These are phyloP conservation scores for Agrotis segetum DNA, from an alignment of 2,888 invertebrate species.

Conservation along the genomic window DNA sequence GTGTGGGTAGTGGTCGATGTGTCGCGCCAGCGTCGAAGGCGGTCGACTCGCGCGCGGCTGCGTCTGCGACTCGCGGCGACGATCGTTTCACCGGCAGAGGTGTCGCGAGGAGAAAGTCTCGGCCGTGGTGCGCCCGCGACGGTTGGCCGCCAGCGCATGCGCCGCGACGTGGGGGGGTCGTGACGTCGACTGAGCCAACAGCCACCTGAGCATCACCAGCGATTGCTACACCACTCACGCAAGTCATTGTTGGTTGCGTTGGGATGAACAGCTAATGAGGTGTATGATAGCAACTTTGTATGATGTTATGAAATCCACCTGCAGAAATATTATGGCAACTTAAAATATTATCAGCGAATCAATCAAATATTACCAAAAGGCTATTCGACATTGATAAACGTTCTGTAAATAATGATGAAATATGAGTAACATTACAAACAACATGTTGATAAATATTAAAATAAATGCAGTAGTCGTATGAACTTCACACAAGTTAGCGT, in stretches of 20 bases:
- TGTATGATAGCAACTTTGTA: constrained; percentile 37
- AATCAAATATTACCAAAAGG: constrained; percentile 10
- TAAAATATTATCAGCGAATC: constrained; percentile 23
- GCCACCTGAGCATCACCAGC: constrained; percentile 76
- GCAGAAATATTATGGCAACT: constrained; percentile 16
- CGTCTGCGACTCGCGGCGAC: constrained; percentile 82
- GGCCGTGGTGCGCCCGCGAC: constrained; percentile 87
- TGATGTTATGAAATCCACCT: constrained; percentile 29
- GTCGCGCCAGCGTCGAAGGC: constrained; percentile 76
- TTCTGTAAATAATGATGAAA: constrained; percentile 15
- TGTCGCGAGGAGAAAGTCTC: constrained; percentile 91
- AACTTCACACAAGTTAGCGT: constrained; percentile 16
- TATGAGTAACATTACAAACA: constrained; percentile 16
- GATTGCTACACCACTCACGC: constrained; percentile 65
- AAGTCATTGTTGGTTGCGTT: constrained; percentile 57
- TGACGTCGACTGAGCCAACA: constrained; percentile 83
- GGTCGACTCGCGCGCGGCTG: constrained; percentile 86
- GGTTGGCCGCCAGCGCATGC: constrained; percentile 76
- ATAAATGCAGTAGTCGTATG: constrained; percentile 32
- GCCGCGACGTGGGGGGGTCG: constrained; percentile 78
- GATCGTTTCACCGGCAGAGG: constrained; percentile 84
- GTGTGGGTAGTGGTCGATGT: constrained; percentile 65
- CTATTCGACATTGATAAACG: constrained; percentile 20
- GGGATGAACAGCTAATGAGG: constrained; percentile 59
- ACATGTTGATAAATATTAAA: constrained; percentile 35